Conservation (phyloP, 2,113 vertebrate species). For the Nothocercus julius region DNA sequence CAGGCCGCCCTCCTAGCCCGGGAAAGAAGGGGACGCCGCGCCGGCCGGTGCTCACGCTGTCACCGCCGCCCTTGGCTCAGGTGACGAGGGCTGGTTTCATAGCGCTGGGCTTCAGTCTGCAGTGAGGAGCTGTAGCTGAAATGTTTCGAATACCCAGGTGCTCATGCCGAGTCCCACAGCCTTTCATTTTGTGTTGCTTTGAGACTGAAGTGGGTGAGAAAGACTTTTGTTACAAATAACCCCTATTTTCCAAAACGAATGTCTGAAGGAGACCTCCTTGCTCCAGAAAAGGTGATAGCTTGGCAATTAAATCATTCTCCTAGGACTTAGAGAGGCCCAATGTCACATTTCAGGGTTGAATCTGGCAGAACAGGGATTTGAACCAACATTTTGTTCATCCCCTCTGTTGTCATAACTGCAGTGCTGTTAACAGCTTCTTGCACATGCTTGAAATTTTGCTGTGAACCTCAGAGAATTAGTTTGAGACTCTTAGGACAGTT, state of each 20-base stretch:
- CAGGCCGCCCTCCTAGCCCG: slow-evolving; percentile 2
- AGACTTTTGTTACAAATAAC: neutral
- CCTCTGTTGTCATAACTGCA: neutral
- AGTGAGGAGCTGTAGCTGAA: slow-evolving; percentile 30
- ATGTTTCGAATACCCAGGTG: neutral
- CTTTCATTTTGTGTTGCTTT: neutral
- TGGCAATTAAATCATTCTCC: neutral
- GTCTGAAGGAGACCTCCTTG: neutral
- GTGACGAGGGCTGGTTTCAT: neutral
- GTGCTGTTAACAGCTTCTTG: neutral
- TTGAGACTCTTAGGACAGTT: neutral
- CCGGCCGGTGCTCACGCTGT: neutral
- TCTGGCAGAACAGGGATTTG: neutral
- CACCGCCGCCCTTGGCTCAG: neutral
- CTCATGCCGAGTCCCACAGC: neutral
- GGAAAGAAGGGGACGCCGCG: no score
- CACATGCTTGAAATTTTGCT: neutral
- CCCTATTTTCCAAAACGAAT: neutral
- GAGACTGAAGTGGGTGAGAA: neutral
- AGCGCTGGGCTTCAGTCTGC: neutral
- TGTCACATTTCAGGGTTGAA: neutral
- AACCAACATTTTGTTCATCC: neutral
- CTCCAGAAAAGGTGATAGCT: neutral
- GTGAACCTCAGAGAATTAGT: neutral
- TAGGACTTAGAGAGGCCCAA: neutral